These are phyloP conservation scores for Drosophila aldrichi DNA, from an alignment of 2,888 invertebrate species.

Conservation along the genomic window DNA sequence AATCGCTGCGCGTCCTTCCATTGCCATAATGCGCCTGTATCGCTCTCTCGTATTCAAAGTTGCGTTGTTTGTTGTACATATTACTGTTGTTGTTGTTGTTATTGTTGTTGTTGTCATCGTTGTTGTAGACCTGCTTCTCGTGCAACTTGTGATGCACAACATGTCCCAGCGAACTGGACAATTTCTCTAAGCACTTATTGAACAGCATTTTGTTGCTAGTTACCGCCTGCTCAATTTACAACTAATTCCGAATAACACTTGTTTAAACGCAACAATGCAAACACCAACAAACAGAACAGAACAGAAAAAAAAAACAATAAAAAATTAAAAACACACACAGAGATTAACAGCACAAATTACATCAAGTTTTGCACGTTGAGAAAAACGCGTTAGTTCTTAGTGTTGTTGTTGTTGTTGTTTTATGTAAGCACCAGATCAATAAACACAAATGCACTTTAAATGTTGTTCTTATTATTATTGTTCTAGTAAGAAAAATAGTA, in stretches of 20 bases:
- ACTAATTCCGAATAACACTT: constrained; percentile 26
- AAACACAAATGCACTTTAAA: constrained; percentile 28
- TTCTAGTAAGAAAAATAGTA: constrained; percentile 31
- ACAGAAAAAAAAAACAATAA: not conserved
- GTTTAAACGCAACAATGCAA: constrained; percentile 3
- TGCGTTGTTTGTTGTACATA: constrained; percentile 62
- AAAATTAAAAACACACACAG: not conserved
- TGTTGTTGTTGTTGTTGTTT: constrained; percentile 32
- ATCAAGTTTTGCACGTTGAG: constrained; percentile 24
- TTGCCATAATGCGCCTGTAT: constrained; percentile 77
- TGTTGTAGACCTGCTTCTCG: constrained; percentile 71
- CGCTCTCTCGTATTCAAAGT: constrained; percentile 81
- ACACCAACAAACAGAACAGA: not conserved
- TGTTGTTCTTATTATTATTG: constrained; percentile 40
- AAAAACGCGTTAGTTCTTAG: constrained; percentile 37
- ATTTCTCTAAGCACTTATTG: constrained; percentile 84
- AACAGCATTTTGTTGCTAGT: constrained; percentile 77
- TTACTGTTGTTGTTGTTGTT: constrained; percentile 39
- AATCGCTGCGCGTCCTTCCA: constrained; percentile 36
- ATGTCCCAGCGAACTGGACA: constrained; percentile 81
- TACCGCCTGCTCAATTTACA: constrained; percentile 2
- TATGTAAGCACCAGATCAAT: constrained; percentile 53
- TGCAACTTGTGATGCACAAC: constrained; percentile 74
- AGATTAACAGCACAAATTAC: constrained; percentile 11
- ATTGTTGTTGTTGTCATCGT: constrained; percentile 50